Conservation (phyloP, 2,797 vertebrate species). For the Leptatherina wallacei region DNA sequence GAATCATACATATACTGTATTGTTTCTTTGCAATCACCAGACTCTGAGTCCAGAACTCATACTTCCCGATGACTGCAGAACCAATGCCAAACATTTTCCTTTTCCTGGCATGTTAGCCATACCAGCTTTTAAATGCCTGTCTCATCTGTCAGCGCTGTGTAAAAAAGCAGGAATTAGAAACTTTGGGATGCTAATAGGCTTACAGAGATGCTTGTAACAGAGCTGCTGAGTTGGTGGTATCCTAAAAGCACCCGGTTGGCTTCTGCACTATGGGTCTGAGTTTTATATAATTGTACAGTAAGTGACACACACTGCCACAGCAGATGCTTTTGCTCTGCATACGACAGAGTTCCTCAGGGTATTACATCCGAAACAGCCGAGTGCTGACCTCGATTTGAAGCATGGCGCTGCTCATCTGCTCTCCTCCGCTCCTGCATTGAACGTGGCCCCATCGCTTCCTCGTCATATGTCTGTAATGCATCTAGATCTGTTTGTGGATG, state of each 20-base stretch:
- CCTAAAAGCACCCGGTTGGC: conserved; percentile 21
- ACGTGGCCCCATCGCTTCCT: conserved; percentile 8
- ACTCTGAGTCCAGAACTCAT: not conserved
- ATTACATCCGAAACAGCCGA: conserved; percentile 63
- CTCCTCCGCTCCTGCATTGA: conserved; percentile 14
- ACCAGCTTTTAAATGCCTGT: conserved; percentile 15
- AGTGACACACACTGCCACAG: conserved; percentile 41
- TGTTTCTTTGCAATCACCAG: not conserved
- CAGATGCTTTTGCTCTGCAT: conserved; percentile 65
- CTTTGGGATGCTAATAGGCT: conserved; percentile 49
- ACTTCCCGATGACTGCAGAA: not conserved
- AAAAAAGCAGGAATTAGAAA: conserved; percentile 50
- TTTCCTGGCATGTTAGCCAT: not conserved
- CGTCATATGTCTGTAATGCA: conserved; percentile 15
- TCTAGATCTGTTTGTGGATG: conserved; percentile 23
- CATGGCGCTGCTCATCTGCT: conserved; percentile 40
- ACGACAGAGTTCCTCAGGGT: conserved; percentile 49
- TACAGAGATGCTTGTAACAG: conserved; percentile 32
- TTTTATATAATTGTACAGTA: conserved; percentile 34
- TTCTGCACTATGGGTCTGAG: conserved; percentile 10
- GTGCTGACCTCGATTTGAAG: conserved; percentile 61
- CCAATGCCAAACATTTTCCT: conserved; percentile 6
- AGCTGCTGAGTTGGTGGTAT: conserved; percentile 30
- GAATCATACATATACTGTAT: not conserved
- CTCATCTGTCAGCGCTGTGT: conserved; percentile 33